Conservation (phyloP, 2,888 invertebrate species). For the Trachelus troglodyta region DNA sequence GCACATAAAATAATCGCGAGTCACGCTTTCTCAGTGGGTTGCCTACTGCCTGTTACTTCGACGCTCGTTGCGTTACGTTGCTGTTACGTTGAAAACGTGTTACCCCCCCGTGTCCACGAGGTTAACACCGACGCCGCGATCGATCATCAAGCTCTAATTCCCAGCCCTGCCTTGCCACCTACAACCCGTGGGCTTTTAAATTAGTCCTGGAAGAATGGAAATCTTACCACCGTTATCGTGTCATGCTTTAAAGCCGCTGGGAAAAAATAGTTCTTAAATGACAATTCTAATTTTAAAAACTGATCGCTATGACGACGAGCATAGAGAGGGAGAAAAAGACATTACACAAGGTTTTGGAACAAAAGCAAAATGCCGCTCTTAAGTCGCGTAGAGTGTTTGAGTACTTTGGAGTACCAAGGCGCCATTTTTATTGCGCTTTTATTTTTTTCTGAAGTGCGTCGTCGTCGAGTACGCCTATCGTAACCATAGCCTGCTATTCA, state of each 20-base stretch:
- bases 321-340: background rate
- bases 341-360: background rate
- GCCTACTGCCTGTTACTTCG: background rate
- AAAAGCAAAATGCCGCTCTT: background rate
- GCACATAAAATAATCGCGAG: constrained; percentile 54
- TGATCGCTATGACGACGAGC: background rate
- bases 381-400: background rate
- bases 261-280: background rate
- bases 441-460: background rate
- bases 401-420: background rate
- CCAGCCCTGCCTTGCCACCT: background rate
- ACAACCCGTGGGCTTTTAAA: background rate
- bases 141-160: background rate
- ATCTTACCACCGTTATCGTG: background rate
- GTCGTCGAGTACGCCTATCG: background rate
- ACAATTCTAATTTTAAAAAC: background rate
- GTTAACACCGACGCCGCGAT: background rate
- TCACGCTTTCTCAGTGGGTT: constrained; percentile 54
- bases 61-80: constrained; percentile 48
- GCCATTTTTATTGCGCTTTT: background rate
- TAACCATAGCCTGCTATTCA: background rate
- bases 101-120: background rate
- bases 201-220: background rate
- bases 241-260: background rate
- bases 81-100: constrained; percentile 22